Evolutionary conservation across 2,113 vertebrate genomes (phyloP).

Genomic region (Pterophyllum scalare): DNA sequence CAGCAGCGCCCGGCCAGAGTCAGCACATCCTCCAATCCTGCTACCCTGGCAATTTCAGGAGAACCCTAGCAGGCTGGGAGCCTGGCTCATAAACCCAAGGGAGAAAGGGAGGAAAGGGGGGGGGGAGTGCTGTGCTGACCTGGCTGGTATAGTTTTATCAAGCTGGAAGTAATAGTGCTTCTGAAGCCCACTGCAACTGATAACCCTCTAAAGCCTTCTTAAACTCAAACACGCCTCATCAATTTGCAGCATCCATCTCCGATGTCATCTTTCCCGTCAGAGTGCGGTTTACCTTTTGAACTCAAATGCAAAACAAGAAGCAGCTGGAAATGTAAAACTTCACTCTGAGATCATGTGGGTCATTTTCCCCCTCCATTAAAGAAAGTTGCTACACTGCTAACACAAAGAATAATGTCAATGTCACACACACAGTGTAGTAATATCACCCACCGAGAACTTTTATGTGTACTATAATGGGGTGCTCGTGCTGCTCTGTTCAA

Average conservation of each 20-base stretch:
- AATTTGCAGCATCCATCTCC: constrained; percentile 22
- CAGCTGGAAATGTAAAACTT: constrained; percentile 1
- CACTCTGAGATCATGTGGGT: not conserved
- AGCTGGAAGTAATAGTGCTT: constrained; percentile 63
- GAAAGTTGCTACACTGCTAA: not conserved
- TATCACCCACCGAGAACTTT: constrained; percentile 18
- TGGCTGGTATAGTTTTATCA: constrained; percentile 76
- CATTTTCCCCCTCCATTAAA: not conserved
- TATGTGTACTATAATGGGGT: constrained; percentile 4
- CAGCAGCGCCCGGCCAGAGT: constrained; percentile 76
- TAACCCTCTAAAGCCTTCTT: constrained; percentile 14
- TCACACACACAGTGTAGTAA: not conserved
- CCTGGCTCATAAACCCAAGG: constrained; percentile 76
- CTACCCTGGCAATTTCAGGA: constrained; percentile 81
- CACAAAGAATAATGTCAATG: constrained; percentile 18
- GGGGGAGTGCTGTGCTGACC: constrained; percentile 68
- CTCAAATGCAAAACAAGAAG: not conserved
- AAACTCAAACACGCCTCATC: constrained; percentile 25
- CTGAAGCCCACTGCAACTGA: constrained; percentile 60
- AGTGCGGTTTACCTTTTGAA: not conserved
- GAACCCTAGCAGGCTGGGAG: constrained; percentile 80
- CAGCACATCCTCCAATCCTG: constrained; percentile 84
- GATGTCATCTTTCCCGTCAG: not conserved
- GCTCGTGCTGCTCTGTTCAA: constrained; percentile 13
- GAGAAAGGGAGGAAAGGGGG: constrained; percentile 31